phyloP scores from a whole-genome alignment of 2,113 vertebrate genomes.

The Bungarus multicinctus region DNA sequence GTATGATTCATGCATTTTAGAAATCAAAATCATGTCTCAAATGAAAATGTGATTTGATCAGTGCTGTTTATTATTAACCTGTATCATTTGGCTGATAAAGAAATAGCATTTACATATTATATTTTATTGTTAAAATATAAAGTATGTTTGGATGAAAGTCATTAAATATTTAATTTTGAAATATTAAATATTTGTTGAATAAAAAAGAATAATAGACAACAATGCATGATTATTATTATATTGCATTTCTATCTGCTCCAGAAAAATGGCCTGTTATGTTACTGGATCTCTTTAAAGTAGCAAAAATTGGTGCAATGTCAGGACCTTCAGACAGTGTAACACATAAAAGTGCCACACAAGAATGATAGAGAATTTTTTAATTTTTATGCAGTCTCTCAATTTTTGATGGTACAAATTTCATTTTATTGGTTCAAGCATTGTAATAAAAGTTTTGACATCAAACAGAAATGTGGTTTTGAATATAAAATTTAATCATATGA shows the following conservation, averaged over 20 bases:
- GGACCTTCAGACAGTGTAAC: not conserved
- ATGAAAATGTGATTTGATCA: not conserved
- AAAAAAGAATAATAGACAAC: not conserved
- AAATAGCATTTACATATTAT: not conserved
- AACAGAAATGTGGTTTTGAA: not conserved
- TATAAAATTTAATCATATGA: not conserved
- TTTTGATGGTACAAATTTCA: not conserved
- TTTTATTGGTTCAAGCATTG: not conserved
- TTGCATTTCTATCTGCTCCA: not conserved
- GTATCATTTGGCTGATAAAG: not conserved
- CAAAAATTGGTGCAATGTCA: not conserved
- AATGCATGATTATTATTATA: not conserved
- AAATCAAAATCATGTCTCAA: not conserved
- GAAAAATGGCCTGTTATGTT: not conserved
- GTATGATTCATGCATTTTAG: not conserved
- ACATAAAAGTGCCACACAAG: not conserved
- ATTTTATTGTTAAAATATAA: not conserved
- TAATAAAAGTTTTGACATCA: not conserved
- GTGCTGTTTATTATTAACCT: not conserved
- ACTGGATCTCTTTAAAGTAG: not conserved
- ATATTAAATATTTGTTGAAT: not conserved
- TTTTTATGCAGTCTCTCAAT: not conserved
- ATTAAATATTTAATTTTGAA: not conserved
- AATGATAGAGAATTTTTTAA: not conserved
- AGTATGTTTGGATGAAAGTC: not conserved